These are phyloP conservation scores for Hydrophis major DNA, from an alignment of 2,797 vertebrate species.

Conservation along the genomic window DNA sequence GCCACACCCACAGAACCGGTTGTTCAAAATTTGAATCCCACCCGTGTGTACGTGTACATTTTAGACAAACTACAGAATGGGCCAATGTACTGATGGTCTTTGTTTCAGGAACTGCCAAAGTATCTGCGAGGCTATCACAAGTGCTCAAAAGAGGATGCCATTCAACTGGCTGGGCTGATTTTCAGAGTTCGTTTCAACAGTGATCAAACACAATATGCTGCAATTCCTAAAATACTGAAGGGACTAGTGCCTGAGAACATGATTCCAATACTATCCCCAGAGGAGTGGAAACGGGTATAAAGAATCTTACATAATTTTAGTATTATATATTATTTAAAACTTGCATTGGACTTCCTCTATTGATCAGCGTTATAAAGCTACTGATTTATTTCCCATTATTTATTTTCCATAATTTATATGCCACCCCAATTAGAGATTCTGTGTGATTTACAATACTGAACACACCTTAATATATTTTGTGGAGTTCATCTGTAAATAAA, in stretches of 20 bases:
- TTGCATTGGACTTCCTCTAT: not conserved
- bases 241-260: slow-evolving; percentile 89
- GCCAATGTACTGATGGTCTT: not conserved
- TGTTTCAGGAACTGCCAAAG: slow-evolving; percentile 89
- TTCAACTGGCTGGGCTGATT: slow-evolving; percentile 85
- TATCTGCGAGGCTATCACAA: slow-evolving; percentile 92
- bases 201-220: slow-evolving; percentile 77
- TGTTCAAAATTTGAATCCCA: too few species aligned
- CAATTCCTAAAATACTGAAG: slow-evolving; percentile 84
- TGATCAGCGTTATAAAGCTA: not conserved
- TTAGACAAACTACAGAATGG: not conserved
- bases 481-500: not conserved
- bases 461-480: not conserved
- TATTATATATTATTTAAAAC: not conserved
- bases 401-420: not conserved
- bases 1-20: too few species aligned
- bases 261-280: slow-evolving; percentile 79
- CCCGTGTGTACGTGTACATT: too few species aligned
- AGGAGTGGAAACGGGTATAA: slow-evolving; percentile 94
- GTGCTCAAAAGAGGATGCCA: slow-evolving; percentile 83
- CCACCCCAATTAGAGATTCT: not conserved
- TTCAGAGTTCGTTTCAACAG: slow-evolving; percentile 79
- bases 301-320: not conserved
- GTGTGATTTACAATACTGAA: not conserved
- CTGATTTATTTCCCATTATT: not conserved